phyloP scores from a whole-genome alignment of 2,797 vertebrate species.

The Liasis olivaceus region DNA sequence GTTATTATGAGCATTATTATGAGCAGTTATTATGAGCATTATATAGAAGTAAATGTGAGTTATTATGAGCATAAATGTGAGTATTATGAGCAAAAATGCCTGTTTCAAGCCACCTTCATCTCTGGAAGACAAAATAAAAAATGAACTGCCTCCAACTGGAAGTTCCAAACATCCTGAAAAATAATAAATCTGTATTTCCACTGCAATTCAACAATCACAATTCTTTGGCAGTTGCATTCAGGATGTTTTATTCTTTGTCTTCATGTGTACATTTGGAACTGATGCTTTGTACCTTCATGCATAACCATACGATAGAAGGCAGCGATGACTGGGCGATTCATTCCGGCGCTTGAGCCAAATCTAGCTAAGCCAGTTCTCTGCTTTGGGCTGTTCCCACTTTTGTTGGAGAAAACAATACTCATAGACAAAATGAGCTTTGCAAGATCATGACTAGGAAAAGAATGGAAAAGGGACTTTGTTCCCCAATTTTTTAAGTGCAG shows the following conservation, averaged over 20 bases:
- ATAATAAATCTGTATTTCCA: neutral
- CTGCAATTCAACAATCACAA: neutral
- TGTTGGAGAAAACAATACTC: neutral
- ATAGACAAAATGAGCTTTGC: neutral
- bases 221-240: neutral
- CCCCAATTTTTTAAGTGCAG: neutral
- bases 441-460: neutral
- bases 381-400: neutral
- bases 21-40: neutral
- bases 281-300: neutral
- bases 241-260: neutral
- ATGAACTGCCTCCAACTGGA: neutral
- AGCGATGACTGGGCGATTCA: neutral
- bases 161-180: neutral
- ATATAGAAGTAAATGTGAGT: neutral
- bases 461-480: neutral
- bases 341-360: neutral
- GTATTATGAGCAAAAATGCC: neutral
- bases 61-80: neutral
- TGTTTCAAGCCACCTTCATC: neutral
- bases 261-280: neutral
- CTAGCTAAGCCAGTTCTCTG: neutral
- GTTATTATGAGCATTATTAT: neutral
- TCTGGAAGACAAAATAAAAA: neutral
- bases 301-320: neutral